Evolutionary conservation across 2,113 vertebrate genomes (phyloP).

Genomic region (Myotis davidii): DNA sequence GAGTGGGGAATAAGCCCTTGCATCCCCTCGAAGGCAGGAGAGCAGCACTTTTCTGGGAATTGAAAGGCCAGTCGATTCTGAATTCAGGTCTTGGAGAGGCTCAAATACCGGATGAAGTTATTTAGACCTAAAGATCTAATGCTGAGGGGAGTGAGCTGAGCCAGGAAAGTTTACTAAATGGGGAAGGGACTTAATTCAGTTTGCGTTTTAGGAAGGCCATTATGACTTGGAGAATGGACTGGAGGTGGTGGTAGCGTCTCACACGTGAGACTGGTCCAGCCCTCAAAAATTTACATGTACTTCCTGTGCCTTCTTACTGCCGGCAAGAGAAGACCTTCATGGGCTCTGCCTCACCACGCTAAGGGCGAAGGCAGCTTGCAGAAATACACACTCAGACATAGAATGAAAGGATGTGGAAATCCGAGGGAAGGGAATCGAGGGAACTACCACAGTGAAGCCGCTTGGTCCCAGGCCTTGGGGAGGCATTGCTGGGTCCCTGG

Average conservation of each 20-base stretch:
- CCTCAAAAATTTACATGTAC: neutral
- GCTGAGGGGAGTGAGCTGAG: neutral
- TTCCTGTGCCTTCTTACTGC: neutral
- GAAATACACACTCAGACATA: neutral
- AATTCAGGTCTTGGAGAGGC: neutral
- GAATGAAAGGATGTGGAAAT: neutral
- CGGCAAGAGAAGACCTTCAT: neutral
- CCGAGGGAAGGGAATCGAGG: neutral
- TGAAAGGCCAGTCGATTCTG: neutral
- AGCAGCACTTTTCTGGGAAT: neutral
- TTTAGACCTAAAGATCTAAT: neutral
- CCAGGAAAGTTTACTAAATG: neutral
- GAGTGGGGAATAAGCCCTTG: neutral
- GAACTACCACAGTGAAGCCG: neutral
- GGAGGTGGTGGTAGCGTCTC: accelerated
- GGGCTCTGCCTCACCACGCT: neutral
- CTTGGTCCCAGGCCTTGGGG: neutral
- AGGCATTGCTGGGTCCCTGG: neutral
- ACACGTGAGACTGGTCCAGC: neutral
- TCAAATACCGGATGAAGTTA: neutral
- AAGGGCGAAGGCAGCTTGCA: neutral
- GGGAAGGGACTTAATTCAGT: neutral
- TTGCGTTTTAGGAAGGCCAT: neutral
- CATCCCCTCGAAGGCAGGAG: neutral
- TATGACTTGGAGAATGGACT: neutral